Evolutionary conservation across 2,888 invertebrate species (phyloP), one percentile per base, ranked within the genome.

Genomic region (Chironomus tentans): DNA sequence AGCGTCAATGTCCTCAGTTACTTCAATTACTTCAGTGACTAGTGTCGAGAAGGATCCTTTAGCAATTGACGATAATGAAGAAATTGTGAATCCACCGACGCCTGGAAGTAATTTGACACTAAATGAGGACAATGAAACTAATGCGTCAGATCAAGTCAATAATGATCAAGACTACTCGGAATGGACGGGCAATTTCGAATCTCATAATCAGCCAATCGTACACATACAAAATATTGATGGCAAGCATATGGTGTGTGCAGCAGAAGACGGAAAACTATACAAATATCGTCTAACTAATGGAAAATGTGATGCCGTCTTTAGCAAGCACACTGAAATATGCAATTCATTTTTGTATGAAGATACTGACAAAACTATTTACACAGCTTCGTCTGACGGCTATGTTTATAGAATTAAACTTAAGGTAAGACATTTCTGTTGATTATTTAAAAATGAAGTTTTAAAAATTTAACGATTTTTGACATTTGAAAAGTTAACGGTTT

Each of bases 211-310:
- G n/a, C 76, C 76, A 15, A 76, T 76, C 13, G 76, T 76, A 5
- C 38, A 76, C 24, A 18, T 76, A 7, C 68, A 76, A 56, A 46
- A 24, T 18, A 21, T 76, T 18, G 5, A 68, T 13, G 68, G 48
- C 3, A 48, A 69, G 22, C 56, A 48, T 22, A 38, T 76, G 68
- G 28, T 76, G 6, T 68, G 69, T 38, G 82, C 84, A 0, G 81
- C 83, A 0, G 83, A 84, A 77, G 82, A 82, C 77, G 84, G 84
- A 0, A 81, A 81, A 76, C 78, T 84, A 5, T 84, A 82, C 77
- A 81, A 82, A 77, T 84, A 81, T 71, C 80, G 81, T 76, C 79
- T 82, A 4, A 77, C 50, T 24, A 82, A 79, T 0, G 80, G 82
- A 47, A 78, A 80, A 46, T 77, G 82, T 24, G 79, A 81, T n/a